Percentiles rank a stretch among this genome's conserved stretches.
These are phyloP conservation scores for Tuberolachnus salignus DNA, from an alignment of 2,888 invertebrate species.

Conservation along the genomic window DNA sequence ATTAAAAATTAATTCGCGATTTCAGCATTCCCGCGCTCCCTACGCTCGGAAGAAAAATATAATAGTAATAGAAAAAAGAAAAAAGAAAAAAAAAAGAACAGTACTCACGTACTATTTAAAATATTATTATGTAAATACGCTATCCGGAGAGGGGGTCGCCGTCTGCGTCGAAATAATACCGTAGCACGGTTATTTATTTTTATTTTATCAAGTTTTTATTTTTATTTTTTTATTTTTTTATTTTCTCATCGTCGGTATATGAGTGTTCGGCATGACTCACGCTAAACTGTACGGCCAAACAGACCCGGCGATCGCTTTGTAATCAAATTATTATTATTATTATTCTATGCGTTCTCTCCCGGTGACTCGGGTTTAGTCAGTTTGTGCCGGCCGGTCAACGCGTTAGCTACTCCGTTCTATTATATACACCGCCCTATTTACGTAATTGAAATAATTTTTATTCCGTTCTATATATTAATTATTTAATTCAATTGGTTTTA, in stretches of 20 bases:
- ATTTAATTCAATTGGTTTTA: not conserved
- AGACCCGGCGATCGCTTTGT: not conserved
- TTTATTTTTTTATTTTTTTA: not conserved
- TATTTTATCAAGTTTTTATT: no score
- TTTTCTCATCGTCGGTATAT: slow-evolving; percentile 1
- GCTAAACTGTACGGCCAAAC: not conserved
- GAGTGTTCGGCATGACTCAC: slow-evolving; percentile 34
- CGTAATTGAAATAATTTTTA: no score
- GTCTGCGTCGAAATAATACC: not conserved
- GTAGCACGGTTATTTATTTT: not conserved
- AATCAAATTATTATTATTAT: not conserved
- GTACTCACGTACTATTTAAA: no score
- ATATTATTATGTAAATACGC: no score
- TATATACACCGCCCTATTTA: no score
- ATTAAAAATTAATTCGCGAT: slow-evolving; percentile 27
- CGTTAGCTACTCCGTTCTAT: not conserved
- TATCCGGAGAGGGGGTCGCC: slow-evolving; percentile 1
- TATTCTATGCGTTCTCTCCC: not conserved
- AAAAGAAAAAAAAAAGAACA: no score
- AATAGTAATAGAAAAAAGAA: no score
- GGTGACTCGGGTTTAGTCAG: slow-evolving; percentile 18
- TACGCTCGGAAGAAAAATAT: no score
- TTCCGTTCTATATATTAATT: not conserved
- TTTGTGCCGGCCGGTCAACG: slow-evolving; percentile 20
- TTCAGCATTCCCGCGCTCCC: not conserved